phyloP scores from a whole-genome alignment of 2,888 invertebrate species.

The Dicyrtoma fusca region DNA sequence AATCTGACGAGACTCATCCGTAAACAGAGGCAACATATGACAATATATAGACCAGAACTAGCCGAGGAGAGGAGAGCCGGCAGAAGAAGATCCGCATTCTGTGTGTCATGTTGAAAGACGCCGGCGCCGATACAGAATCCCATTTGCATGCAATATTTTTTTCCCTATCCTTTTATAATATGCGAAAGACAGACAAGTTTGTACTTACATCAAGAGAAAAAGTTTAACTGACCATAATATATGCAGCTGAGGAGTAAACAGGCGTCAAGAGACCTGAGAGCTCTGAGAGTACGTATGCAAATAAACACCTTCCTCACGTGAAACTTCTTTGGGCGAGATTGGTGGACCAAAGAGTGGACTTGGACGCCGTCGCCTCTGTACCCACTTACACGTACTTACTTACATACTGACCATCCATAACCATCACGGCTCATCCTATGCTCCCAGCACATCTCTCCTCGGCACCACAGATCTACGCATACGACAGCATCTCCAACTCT shows the following conservation, averaged over 20 bases:
- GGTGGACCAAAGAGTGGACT: neutral
- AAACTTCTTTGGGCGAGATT: conserved; percentile 10
- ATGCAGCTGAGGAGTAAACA: conserved; percentile 11
- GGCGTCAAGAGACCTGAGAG: conserved; percentile 36
- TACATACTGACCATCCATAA: neutral
- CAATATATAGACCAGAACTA: conserved; percentile 2
- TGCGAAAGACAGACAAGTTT: conserved; percentile 7
- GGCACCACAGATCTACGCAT: conserved; percentile 9
- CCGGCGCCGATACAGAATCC: conserved; percentile 44
- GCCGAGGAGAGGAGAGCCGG: conserved; percentile 25
- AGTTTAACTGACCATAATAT: conserved; percentile 21
- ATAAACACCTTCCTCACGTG: conserved; percentile 37
- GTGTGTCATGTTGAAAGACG: conserved; percentile 37
- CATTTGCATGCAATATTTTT: conserved; percentile 41
- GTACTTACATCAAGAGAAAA: neutral
- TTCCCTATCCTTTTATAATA: conserved; percentile 20
- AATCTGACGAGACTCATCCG: neutral
- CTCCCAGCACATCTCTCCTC: too few relatives aligned
- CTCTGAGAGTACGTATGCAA: conserved; percentile 34
- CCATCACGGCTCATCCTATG: neutral
- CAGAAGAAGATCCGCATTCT: conserved; percentile 49
- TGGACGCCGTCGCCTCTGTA: too few relatives aligned
- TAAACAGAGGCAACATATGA: conserved; percentile 9
- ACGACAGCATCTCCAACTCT: neutral
- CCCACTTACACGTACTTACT: neutral